Percentiles rank a stretch among this genome's conserved stretches.
Conservation (phyloP, 1,140 invertebrate genomes). For the Drosophila rufa region DNA sequence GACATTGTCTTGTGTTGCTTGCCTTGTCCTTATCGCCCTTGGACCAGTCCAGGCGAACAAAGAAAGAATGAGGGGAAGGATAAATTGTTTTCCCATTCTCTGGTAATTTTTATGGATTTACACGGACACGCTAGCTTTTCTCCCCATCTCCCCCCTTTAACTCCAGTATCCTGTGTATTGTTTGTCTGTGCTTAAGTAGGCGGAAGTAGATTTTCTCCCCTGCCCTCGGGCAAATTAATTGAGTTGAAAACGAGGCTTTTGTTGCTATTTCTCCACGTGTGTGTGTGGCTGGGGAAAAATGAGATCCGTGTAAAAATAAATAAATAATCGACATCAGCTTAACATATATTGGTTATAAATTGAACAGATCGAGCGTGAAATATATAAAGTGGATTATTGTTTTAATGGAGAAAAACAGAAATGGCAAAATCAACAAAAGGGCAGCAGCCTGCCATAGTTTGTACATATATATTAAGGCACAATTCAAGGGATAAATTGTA, state of each 20-base stretch:
- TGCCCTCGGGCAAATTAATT: conserved; percentile 61
- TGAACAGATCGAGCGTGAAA: conserved; percentile 76
- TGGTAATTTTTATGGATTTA: conserved; percentile 78
- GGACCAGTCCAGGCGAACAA: conserved; percentile 19
- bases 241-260: conserved; percentile 68
- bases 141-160: neutral
- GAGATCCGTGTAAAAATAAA: conserved; percentile 60
- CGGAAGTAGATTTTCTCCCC: conserved; percentile 58
- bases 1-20: conserved; percentile 26
- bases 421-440: conserved; percentile 17
- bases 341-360: conserved; percentile 81
- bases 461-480: conserved; percentile 37
- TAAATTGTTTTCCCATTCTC: conserved; percentile 64
- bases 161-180: conserved; percentile 22
- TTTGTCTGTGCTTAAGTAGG: conserved; percentile 73
- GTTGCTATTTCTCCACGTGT: conserved; percentile 28
- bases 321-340: conserved; percentile 75
- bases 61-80: conserved; percentile 1
- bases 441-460: conserved; percentile 2
- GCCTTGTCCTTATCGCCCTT: conserved; percentile 29
- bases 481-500: conserved; percentile 53
- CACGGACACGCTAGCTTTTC: conserved; percentile 46
- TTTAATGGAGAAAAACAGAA: conserved; percentile 56
- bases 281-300: neutral
- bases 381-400: conserved; percentile 83